Evolutionary conservation across 2,113 vertebrate species (phyloP).

Genomic region (Pterocles orientalis): DNA sequence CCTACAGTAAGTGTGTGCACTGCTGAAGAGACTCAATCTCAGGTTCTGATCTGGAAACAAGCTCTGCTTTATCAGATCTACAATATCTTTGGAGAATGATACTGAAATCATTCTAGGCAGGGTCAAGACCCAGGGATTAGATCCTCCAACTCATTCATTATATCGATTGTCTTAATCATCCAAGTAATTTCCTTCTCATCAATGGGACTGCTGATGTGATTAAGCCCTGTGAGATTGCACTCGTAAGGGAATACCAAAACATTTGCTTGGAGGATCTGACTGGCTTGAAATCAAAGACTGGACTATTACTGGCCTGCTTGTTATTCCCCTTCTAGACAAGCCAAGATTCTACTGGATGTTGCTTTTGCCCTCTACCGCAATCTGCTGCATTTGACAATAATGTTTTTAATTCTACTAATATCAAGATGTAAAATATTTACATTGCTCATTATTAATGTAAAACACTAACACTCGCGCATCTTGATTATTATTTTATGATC

Average conservation of each 20-base stretch:
- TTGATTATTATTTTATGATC: constrained; percentile 66
- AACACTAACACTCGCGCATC: constrained; percentile 30
- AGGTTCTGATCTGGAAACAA: not conserved
- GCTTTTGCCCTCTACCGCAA: not conserved
- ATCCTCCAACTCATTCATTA: not conserved
- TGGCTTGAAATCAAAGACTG: not conserved
- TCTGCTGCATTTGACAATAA: not conserved
- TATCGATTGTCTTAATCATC: not conserved
- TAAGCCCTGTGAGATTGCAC: not conserved
- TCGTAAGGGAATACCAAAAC: not conserved
- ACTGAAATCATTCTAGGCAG: not conserved
- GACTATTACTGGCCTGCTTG: not conserved
- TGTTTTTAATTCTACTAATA: not conserved
- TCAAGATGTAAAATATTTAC: constrained; percentile 31
- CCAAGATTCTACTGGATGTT: not conserved
- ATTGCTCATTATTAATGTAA: constrained; percentile 29
- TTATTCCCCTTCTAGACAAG: not conserved
- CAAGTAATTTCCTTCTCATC: not conserved
- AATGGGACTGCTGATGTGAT: not conserved
- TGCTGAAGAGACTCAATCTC: not conserved
- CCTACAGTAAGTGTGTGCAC: not conserved
- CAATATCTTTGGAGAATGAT: not conserved
- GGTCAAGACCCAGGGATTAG: not conserved
- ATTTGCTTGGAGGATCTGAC: not conserved
- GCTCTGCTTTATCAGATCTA: not conserved